Base-by-base conservation (phyloP, 2,797 vertebrate genomes). In the Cirrhinus molitorella region DNA sequence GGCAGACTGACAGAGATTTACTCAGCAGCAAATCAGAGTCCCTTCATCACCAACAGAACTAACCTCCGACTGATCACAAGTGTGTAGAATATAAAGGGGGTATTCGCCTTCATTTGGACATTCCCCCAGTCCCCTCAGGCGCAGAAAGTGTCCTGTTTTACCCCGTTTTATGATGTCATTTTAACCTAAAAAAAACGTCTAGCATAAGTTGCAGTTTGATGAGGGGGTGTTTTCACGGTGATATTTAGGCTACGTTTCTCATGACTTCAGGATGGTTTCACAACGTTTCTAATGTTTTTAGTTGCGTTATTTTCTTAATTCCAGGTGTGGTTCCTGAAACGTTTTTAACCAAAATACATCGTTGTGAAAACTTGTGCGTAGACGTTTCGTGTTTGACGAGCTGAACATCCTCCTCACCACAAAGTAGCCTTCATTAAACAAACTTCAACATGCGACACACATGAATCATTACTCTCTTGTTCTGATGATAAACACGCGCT, bases 11-110 rank as follows among this genome's bases (percentile, higher is more conserved):
- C 40, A 79, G 63, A 77, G 79, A 83, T 88, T 88, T 88, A 85
- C 88, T 75, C 86, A 85, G 87, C 86, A 85, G 87, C 85, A 88
- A 83, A 88, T 87, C 85, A 88, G 80, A 89, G 40, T 10, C 40
- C 0, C 40, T 40, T 40, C 40, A 40, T 40, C 40, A 40, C 40
- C 7, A 40, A 10, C 40, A 40, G 40, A 9, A 7, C 37, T n/a
- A 19, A 51, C 47, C 47, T 49, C 45, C 0, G 47, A 7, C 47
- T 0, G 45, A 47, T 14, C 45, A 4, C 45, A 12, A 3, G 11
- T 45, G 11, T 45, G 47, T 49, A 5, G n/a, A n/a, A 5, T 49
- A 49, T 16, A 16, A 1, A 19, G 45, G 13, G 45, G 14, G 49
- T 19, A 7, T 53, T 53, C 49, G 19, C 16, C 17, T 3, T 49